Percentiles rank a stretch among this genome's conserved stretches.
Evolutionary conservation across 2,888 invertebrate genomes (phyloP).

Genomic region (Hirudinaria manillensis): DNA sequence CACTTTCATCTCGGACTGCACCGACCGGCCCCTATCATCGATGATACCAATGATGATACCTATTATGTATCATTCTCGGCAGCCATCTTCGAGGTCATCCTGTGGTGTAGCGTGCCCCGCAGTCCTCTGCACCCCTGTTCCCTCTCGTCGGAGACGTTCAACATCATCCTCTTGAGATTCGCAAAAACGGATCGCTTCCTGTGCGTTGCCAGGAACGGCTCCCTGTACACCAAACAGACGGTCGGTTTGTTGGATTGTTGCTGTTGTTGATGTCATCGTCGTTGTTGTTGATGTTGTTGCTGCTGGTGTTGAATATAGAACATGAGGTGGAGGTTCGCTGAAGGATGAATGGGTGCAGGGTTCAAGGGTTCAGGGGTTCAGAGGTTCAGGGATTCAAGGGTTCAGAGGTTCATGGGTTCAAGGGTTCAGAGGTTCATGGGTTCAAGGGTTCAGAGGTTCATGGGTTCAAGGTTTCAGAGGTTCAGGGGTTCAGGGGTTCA

Average conservation of each 20-base stretch:
- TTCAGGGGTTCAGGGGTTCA: too few relatives aligned
- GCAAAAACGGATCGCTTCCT: conserved; percentile 8
- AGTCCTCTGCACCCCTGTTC: conserved; percentile 13
- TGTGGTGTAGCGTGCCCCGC: conserved; percentile 15
- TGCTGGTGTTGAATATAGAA: too few relatives aligned
- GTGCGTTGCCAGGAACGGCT: background rate
- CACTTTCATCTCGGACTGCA: background rate
- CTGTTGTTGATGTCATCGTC: too few relatives aligned
- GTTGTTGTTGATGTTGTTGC: too few relatives aligned
- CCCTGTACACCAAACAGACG: background rate
- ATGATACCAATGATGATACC: background rate
- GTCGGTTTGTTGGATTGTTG: background rate
- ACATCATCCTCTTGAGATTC: conserved; percentile 20
- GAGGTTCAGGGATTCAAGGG: too few relatives aligned
- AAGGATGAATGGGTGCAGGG: too few relatives aligned
- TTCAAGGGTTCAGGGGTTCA: too few relatives aligned
- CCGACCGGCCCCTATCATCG: background rate
- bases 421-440: too few relatives aligned
- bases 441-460: too few relatives aligned
- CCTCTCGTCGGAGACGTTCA: background rate
- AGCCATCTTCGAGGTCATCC: conserved; percentile 23
- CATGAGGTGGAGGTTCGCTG: too few relatives aligned
- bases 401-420: too few relatives aligned
- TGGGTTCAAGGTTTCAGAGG: too few relatives aligned
- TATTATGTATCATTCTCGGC: background rate